Evolutionary conservation across 2,888 invertebrate genomes (phyloP).

Genomic region (Timandra comae): DNA sequence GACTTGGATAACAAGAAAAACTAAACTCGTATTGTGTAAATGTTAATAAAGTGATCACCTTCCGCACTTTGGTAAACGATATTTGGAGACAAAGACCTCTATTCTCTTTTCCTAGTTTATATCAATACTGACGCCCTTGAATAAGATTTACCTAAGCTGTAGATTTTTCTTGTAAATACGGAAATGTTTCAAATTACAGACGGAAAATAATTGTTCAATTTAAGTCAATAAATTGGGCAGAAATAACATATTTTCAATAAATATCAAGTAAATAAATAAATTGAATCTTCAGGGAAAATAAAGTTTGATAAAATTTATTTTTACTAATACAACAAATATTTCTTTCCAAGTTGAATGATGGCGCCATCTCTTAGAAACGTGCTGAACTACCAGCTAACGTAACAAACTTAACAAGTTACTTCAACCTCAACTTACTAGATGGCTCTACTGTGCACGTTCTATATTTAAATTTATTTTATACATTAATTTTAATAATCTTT

Average conservation of each 20-base stretch:
- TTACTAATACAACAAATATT: no score
- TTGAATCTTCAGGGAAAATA: no score
- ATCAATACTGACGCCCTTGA: conserved; percentile 59
- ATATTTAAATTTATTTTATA: not conserved
- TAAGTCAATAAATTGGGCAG: no score
- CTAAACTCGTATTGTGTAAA: conserved; percentile 19
- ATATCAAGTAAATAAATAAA: no score
- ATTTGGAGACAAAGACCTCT: conserved; percentile 59
- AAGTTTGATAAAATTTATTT: no score
- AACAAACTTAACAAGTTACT: conserved; percentile 12
- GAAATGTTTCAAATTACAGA: no score
- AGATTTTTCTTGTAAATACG: conserved; percentile 7
- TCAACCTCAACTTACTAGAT: conserved; percentile 29
- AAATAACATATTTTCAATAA: no score
- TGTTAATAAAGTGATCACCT: conserved; percentile 44
- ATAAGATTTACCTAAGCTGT: conserved; percentile 26
- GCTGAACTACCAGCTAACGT: conserved; percentile 17
- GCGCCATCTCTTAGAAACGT: conserved; percentile 37
- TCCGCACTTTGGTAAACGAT: conserved; percentile 56
- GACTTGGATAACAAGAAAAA: no score
- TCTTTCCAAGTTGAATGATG: no score
- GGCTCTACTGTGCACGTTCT: conserved; percentile 24
- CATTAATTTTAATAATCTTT: no score
- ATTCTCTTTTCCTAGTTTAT: conserved; percentile 64
- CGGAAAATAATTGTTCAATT: no score